Evolutionary conservation across 2,797 vertebrate species (phyloP).

Genomic region (Micropoecilia bifurca): DNA sequence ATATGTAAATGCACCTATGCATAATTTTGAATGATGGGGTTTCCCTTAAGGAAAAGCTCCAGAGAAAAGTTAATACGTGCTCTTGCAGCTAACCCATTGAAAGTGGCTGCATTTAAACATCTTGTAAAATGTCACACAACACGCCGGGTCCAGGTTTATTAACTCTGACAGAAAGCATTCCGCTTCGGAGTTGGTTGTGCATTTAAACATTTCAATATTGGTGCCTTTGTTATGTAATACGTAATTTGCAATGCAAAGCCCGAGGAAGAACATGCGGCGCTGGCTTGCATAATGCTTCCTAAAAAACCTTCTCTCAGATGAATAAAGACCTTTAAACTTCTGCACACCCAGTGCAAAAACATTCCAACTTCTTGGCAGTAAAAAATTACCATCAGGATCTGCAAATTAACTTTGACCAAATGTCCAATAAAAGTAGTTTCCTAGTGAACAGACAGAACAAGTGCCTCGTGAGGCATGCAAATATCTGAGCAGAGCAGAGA

Average conservation of each 20-base stretch:
- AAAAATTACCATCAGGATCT: background rate
- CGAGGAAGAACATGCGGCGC: constrained; percentile 13
- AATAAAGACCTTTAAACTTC: constrained; percentile 7
- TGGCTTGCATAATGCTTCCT: constrained; percentile 10
- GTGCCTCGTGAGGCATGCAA: background rate
- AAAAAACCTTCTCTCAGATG: background rate
- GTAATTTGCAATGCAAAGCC: constrained; percentile 36
- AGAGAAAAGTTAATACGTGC: constrained; percentile 10
- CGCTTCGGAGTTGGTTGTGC: constrained; percentile 14
- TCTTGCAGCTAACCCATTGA: constrained; percentile 36
- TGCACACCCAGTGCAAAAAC: background rate
- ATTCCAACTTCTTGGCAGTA: background rate
- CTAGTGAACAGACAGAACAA: background rate
- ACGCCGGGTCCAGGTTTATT: constrained; percentile 33
- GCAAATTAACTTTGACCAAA: background rate
- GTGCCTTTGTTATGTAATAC: constrained; percentile 25
- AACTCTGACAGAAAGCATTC: constrained; percentile 35
- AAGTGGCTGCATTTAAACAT: constrained; percentile 45
- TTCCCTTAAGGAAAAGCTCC: constrained; percentile 3
- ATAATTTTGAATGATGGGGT: background rate
- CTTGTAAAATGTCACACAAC: constrained; percentile 53
- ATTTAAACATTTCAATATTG: constrained; percentile 26
- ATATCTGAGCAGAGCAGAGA: background rate
- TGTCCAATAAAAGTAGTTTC: background rate
- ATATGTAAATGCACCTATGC: background rate